Evolutionary conservation across 2,888 invertebrate genomes (phyloP).

Genomic region (Carterocephalus palaemon): DNA sequence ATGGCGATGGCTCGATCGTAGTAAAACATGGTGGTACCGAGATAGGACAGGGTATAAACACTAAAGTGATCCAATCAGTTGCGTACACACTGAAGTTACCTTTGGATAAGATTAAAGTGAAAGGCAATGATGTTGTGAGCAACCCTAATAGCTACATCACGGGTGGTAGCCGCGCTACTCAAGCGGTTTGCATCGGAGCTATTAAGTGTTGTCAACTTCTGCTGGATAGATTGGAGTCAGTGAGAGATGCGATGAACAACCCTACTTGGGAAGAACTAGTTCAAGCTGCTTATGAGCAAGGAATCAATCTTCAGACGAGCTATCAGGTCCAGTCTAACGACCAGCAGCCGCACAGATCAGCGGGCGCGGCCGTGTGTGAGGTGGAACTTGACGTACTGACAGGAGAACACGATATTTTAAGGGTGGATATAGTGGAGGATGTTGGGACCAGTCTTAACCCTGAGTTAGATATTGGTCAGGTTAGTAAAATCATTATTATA

Average conservation of each 20-base stretch:
- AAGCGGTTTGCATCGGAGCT: constrained; percentile 79
- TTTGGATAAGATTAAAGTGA: constrained; percentile 78
- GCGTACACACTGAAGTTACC: constrained; percentile 83
- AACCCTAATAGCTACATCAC: constrained; percentile 77
- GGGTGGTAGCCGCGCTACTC: constrained; percentile 81
- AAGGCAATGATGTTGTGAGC: constrained; percentile 73
- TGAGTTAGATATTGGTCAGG: constrained; percentile 83
- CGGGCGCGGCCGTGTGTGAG: constrained; percentile 80
- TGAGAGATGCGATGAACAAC: constrained; percentile 59
- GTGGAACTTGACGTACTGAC: constrained; percentile 86
- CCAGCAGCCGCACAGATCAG: constrained; percentile 52
- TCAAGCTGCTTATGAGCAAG: constrained; percentile 57
- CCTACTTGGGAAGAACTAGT: constrained; percentile 76
- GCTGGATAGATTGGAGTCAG: constrained; percentile 60
- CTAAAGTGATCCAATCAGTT: constrained; percentile 85
- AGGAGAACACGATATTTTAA: constrained; percentile 80
- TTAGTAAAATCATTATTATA: too few relatives aligned
- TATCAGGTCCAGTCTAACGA: constrained; percentile 50
- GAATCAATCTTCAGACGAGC: constrained; percentile 57
- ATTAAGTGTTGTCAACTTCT: constrained; percentile 70
- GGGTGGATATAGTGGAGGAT: constrained; percentile 84
- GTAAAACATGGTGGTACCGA: constrained; percentile 83
- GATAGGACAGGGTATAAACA: constrained; percentile 88
- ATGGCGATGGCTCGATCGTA: constrained; percentile 81
- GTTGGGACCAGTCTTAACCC: constrained; percentile 83